Percentiles rank a stretch among this genome's conserved stretches.
phyloP scores from a whole-genome alignment of 1,140 invertebrate species.

The Aphaenogaster rudis region DNA sequence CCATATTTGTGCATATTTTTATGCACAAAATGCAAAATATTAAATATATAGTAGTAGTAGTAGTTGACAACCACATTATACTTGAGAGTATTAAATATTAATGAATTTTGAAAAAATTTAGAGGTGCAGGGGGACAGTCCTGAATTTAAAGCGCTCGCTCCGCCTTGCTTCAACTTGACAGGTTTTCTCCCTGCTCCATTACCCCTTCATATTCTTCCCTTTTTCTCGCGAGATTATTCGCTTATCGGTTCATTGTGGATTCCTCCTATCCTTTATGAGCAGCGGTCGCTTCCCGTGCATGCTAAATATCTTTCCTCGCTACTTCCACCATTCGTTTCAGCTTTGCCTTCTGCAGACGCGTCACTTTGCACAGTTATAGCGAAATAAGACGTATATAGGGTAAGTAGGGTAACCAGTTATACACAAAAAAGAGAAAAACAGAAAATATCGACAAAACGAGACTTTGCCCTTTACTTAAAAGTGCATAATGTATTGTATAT shows the following conservation, averaged over 20 bases:
- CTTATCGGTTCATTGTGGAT: constrained; percentile 81
- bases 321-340: constrained; percentile 22
- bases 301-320: constrained; percentile 70
- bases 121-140: neutral
- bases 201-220: constrained; percentile 61
- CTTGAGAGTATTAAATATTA: neutral
- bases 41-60: neutral
- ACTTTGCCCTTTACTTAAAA: constrained; percentile 19
- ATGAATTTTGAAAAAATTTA: constrained; percentile 48
- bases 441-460: neutral
- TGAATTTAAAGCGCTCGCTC: constrained; percentile 24
- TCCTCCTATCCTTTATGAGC: constrained; percentile 78
- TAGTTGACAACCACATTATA: neutral
- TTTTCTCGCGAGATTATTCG: constrained; percentile 74
- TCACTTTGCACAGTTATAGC: constrained; percentile 13
- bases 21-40: neutral
- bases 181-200: constrained; percentile 36
- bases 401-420: constrained; percentile 54
- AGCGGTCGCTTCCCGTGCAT: constrained; percentile 74
- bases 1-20: neutral
- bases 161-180: neutral
- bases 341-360: constrained; percentile 14
- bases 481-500: neutral
- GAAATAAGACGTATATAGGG: neutral
- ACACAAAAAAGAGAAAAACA: neutral